These are phyloP conservation scores for Eremophila alpestris DNA, from an alignment of 2,797 vertebrate species.

Conservation along the genomic window DNA sequence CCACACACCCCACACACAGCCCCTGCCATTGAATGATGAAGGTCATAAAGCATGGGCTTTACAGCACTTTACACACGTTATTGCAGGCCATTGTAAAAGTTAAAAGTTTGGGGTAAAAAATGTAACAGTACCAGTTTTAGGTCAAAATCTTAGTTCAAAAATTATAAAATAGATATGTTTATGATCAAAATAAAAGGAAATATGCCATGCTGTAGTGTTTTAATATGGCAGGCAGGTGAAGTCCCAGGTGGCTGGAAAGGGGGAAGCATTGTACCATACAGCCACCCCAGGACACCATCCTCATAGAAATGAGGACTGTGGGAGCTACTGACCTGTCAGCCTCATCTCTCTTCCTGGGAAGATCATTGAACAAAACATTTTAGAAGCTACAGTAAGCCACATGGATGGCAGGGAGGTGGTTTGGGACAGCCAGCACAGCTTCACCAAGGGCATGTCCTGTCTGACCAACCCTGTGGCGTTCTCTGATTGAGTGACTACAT, in stretches of 20 bases:
- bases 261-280: background rate
- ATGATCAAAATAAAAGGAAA: background rate
- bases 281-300: background rate
- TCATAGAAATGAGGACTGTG: background rate
- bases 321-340: background rate
- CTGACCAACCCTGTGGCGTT: background rate
- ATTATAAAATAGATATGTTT: background rate
- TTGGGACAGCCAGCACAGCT: background rate
- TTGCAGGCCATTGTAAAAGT: constrained; percentile 14
- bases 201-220: background rate
- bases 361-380: background rate
- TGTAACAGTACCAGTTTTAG: background rate
- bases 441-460: background rate
- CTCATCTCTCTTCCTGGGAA: background rate
- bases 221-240: background rate
- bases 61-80: background rate
- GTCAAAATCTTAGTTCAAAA: background rate
- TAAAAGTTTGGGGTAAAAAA: background rate
- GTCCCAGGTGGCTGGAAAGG: background rate
- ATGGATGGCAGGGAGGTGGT: background rate
- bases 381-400: background rate
- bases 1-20: too few species aligned
- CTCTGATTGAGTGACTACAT: background rate
- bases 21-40: background rate
- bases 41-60: constrained; percentile 25